Conservation (phyloP, 2,888 invertebrate species). For the Hanleya hanleyi region DNA sequence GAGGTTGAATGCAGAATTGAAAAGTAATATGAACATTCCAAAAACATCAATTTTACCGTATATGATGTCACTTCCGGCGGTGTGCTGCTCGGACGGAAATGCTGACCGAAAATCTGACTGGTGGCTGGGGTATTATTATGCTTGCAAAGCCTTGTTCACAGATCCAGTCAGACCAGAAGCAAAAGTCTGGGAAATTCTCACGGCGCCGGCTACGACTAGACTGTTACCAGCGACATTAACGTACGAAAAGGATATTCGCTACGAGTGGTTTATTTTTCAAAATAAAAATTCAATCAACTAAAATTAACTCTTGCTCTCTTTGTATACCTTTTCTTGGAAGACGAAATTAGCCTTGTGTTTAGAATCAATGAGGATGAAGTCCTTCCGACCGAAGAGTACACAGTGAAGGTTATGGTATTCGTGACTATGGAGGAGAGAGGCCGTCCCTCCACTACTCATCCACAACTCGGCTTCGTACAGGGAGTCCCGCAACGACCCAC, state of each 20-base stretch:
- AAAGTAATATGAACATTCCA: too few relatives aligned
- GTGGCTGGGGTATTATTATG: too few relatives aligned
- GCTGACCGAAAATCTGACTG: too few relatives aligned
- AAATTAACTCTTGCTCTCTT: conserved; percentile 19
- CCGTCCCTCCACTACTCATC: conserved; percentile 72
- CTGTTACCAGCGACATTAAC: not conserved
- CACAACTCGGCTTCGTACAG: conserved; percentile 69
- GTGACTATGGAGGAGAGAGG: conserved; percentile 69
- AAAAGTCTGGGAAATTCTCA: not conserved
- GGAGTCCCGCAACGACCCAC: conserved; percentile 60
- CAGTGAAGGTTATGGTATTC: conserved; percentile 72
- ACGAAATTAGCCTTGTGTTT: conserved; percentile 55
- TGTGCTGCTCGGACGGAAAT: too few relatives aligned
- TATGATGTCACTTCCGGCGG: too few relatives aligned
- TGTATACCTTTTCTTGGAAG: conserved; percentile 53
- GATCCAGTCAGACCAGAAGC: not conserved
- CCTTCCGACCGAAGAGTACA: conserved; percentile 71
- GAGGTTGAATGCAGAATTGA: too few relatives aligned
- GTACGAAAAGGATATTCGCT: not conserved
- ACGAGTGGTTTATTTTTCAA: not conserved
- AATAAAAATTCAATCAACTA: too few relatives aligned
- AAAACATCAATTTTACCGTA: too few relatives aligned
- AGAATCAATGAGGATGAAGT: conserved; percentile 69
- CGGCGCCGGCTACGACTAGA: not conserved
- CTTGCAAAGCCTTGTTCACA: too few relatives aligned